A percentile compares a stretch with the other conserved stretches of the same genome.
phyloP scores from a whole-genome alignment of 2,113 vertebrate species.

The Ctenomys sociabilis region DNA sequence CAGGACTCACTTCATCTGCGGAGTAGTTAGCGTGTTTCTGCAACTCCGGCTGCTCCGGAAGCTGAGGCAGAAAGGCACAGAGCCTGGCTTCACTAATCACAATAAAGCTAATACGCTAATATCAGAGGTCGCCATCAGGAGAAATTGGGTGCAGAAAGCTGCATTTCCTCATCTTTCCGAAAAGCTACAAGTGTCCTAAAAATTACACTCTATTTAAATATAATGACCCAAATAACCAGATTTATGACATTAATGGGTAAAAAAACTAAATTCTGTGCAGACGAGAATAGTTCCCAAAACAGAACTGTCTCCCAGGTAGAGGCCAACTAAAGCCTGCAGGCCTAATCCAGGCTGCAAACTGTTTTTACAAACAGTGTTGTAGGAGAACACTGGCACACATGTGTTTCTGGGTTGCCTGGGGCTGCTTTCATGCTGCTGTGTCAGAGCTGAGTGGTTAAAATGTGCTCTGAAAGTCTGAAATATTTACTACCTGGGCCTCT shows the following conservation, averaged over 20 bases:
- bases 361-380: background rate
- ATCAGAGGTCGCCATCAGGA: background rate
- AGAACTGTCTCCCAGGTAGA: background rate
- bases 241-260: background rate
- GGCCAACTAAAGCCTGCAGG: background rate
- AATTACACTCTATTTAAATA: background rate
- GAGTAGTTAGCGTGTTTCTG: background rate
- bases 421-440: background rate
- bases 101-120: background rate
- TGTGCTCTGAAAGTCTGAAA: background rate
- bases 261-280: background rate
- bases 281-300: background rate
- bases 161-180: background rate
- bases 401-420: background rate
- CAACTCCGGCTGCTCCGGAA: background rate
- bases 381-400: background rate
- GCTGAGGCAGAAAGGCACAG: background rate
- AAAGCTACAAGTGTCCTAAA: background rate
- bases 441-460: background rate
- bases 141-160: background rate
- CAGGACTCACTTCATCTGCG: background rate
- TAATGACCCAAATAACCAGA: background rate
- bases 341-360: background rate
- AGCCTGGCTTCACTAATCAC: background rate
- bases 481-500: background rate